Evolutionary conservation across 2,797 vertebrate genomes (phyloP), one percentile per base, ranked within the genome.

Genomic region (Semotilus atromaculatus): DNA sequence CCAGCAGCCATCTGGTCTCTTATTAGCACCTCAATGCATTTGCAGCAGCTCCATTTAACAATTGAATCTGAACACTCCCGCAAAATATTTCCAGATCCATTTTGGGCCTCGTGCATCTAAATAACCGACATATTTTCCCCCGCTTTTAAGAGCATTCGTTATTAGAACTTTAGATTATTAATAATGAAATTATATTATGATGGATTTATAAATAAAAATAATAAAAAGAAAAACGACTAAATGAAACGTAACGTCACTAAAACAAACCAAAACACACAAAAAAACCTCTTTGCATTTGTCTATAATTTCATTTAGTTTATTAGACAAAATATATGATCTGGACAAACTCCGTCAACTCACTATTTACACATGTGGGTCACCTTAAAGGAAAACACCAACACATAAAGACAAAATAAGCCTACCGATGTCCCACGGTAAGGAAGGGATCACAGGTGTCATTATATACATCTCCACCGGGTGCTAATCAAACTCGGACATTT

Each of bases 301-400:
- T 94, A 94, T 96, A 95, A 95, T 99, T 98, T 98, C 97, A 96
- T 97, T 98, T 96, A 95, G 96, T 99, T 99, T 99, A 99, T 99
- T 99, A 98, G 97, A 97, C 97, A 99, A 99, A 99, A 99, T 99
- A 99, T 97, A 99, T 96, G 97, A 98, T 98, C 98, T 99, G 96
- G 95, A 98, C 97, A 97, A 98, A 97, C 97, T 96, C 96, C 95
- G 96, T 96, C 96, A 96, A 97, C 95, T 96, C 94, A 92, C 95
- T 98, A 98, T 99, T 96, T 99, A 99, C 97, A 98, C 94, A 96
- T 96, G 96, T 96, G 96, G 95, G 97, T 97, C 96, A 97, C 96
- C 95, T 92, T 98, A 96, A 95, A 94, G 92, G 94, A 96, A 94
- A 93, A 96, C 95, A 96, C 95, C 96, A 95, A 94, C 94, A 95